Evolutionary conservation across 2,797 vertebrate species (phyloP), one percentile per base, ranked within the genome.

Genomic region (Pteronotus mesoamericanus): DNA sequence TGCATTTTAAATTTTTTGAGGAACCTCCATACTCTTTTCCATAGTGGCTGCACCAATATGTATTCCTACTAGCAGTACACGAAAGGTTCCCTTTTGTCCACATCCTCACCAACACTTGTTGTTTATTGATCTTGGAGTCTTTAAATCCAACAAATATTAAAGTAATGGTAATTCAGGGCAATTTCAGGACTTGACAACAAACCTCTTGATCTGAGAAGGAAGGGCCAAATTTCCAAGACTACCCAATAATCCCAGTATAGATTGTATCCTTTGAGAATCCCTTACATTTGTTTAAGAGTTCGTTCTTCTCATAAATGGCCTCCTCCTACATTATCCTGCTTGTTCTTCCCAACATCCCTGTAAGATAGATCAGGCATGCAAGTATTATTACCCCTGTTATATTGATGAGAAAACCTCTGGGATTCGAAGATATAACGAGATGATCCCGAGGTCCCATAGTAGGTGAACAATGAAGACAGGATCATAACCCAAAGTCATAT

Each of bases 391-490:
- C 16, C 15, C 46, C 86, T n/a, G 34, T 59, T 82, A 80, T 74
- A 80, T 2, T 74, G 80, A 94, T 71, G 61, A 92, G 64, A 77
- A 96, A 97, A 59, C 5, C 71, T 68, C 57, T 18, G 42, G 86
- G 66, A 84, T 91, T 94, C 77, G 61, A 82, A 93, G 32, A 91
- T 44, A n/a, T 82, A 96, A 89, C 61, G 21, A 77, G 72, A 96
- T 78, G 87, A 87, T 83, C 61, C 78, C 68, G 92, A 94, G 57
- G 88, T 94, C 55, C 82, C 59, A 57, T 9, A 77, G 72, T 77
- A 95, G 71, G 69, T 94, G 89, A 96, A 74, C 82, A 61, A 82
- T 53, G 46, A 95, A 94, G 78, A 89, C 39, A 44, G 53, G 37
- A 74, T 68, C 69, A 57, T 92, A 69, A 64, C 48, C 39, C 66